A percentile compares a stretch with the other conserved stretches of the same genome.
Conservation (phyloP, 2,888 invertebrate genomes). For the Philereme vetulata region DNA sequence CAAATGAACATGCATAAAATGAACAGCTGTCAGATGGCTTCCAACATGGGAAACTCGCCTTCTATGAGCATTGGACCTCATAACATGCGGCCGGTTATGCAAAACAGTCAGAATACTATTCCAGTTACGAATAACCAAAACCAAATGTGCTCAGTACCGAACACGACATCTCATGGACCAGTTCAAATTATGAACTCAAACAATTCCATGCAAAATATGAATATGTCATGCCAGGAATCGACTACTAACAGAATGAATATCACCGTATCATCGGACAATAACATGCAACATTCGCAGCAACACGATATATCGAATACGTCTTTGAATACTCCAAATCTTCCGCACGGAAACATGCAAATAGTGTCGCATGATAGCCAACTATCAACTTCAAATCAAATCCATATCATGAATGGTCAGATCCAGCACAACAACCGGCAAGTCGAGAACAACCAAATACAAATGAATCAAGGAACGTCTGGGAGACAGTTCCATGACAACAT, state of each 20-base stretch:
- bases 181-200: constrained; percentile 73
- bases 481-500: constrained; percentile 74
- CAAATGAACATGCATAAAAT: constrained; percentile 74
- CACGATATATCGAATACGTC: constrained; percentile 62
- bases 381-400: constrained; percentile 71
- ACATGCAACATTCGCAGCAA: constrained; percentile 64
- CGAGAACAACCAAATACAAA: constrained; percentile 67
- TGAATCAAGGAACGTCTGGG: constrained; percentile 59
- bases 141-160: constrained; percentile 73
- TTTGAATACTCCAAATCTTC: constrained; percentile 62
- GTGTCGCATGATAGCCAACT: constrained; percentile 68
- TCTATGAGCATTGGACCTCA: constrained; percentile 77
- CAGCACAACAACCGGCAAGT: constrained; percentile 72
- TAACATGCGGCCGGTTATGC: constrained; percentile 68
- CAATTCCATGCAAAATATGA: constrained; percentile 70
- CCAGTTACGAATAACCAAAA: constrained; percentile 66
- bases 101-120: constrained; percentile 69
- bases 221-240: constrained; percentile 73
- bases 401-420: constrained; percentile 79
- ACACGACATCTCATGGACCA: constrained; percentile 65
- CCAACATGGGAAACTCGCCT: constrained; percentile 64
- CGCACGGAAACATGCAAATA: constrained; percentile 73
- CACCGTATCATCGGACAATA: constrained; percentile 60
- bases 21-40: constrained; percentile 74
- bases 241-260: constrained; percentile 67